phyloP scores from a whole-genome alignment of 2,113 vertebrate species.

The Scomber japonicus region DNA sequence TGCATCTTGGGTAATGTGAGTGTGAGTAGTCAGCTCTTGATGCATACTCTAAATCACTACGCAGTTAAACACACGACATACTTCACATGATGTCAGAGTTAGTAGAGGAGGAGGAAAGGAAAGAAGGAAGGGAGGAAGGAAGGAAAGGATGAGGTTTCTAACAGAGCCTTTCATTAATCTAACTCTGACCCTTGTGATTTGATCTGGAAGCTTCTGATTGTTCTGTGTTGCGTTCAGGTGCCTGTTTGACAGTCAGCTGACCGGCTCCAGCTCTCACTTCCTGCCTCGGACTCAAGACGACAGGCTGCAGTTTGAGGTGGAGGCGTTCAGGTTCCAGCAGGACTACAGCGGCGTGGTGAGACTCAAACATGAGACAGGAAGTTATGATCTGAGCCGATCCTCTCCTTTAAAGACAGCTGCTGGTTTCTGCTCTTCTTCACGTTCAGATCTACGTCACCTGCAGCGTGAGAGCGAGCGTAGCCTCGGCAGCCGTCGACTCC shows the following conservation, averaged over 20 bases:
- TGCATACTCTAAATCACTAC: too few relatives aligned
- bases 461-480: slow-evolving; percentile 54
- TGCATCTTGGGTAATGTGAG: too few relatives aligned
- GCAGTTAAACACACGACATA: too few relatives aligned
- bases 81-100: too few relatives aligned
- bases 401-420: neutral
- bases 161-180: too few relatives aligned
- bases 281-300: slow-evolving; percentile 55
- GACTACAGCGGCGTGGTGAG: slow-evolving; percentile 52
- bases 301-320: slow-evolving; percentile 68
- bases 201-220: neutral
- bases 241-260: slow-evolving; percentile 71
- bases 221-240: slow-evolving; percentile 59
- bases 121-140: too few relatives aligned
- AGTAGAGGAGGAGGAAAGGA: too few relatives aligned
- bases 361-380: neutral
- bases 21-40: too few relatives aligned
- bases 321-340: slow-evolving; percentile 75
- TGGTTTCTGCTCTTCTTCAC: neutral
- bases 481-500: neutral
- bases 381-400: too few relatives aligned
- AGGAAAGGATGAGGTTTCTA: too few relatives aligned
- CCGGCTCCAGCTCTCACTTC: slow-evolving; percentile 67
- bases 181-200: neutral
- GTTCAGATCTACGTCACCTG: slow-evolving; percentile 76